Evolutionary conservation across 1,140 invertebrate species (phyloP).

Genomic region (Daktulosphaira vitifoliae): DNA sequence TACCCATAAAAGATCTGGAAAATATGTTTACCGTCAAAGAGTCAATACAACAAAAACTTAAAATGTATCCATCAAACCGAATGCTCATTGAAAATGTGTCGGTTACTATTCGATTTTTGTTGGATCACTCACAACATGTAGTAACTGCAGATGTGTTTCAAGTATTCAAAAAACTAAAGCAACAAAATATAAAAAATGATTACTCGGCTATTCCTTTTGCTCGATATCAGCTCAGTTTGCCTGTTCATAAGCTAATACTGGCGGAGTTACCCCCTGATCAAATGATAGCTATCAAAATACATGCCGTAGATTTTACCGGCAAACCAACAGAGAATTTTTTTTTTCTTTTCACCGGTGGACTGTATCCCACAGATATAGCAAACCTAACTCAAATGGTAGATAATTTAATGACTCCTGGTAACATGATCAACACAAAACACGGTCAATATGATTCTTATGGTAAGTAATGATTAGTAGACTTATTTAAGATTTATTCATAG

Average conservation of each 20-base stretch:
- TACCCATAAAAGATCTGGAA: conserved; percentile 1
- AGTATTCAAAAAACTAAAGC: background rate
- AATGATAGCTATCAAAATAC: conserved; percentile 17
- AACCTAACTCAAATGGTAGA: background rate
- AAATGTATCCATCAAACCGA: background rate
- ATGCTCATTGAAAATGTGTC: conserved; percentile 10
- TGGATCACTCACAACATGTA: background rate
- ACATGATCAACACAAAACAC: too few relatives aligned
- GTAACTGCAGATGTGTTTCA: conserved; percentile 11
- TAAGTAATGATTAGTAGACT: too few relatives aligned
- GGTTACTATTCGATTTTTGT: background rate
- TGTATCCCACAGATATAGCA: background rate
- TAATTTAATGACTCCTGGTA: too few relatives aligned
- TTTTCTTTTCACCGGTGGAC: conserved; percentile 19
- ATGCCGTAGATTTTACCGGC: background rate
- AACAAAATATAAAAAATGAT: too few relatives aligned
- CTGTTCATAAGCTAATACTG: background rate
- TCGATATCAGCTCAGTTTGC: background rate
- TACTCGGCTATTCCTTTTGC: conserved; percentile 18
- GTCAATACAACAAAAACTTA: conserved; percentile 1
- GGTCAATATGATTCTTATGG: too few relatives aligned
- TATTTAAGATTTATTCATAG: too few relatives aligned
- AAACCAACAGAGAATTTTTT: background rate
- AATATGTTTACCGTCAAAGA: conserved; percentile 10
- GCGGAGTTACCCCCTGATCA: conserved; percentile 15